Percentiles rank a stretch among this genome's conserved stretches.
phyloP scores from a whole-genome alignment of 1,140 invertebrate genomes.

The Ylistrum balloti region DNA sequence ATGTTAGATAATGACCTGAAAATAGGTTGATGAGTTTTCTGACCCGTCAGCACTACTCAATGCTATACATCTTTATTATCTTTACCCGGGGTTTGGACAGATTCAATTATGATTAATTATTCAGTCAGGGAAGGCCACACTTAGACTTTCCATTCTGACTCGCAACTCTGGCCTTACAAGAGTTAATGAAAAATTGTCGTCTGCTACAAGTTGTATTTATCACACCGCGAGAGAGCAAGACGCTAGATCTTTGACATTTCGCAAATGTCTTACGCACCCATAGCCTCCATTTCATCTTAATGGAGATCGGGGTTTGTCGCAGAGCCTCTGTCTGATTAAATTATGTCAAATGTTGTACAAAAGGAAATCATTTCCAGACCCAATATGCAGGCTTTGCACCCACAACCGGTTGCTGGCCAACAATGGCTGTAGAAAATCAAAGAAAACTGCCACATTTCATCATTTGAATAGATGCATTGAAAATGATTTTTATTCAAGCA shows the following conservation, averaged over 20 bases:
- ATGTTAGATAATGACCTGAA: too few species aligned
- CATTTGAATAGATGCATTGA: too few species aligned
- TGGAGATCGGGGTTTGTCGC: constrained; percentile 6
- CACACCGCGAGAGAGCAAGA: not conserved
- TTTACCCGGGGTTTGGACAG: not conserved
- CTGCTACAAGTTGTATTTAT: not conserved
- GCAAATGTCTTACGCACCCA: not conserved
- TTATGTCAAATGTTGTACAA: constrained; percentile 15
- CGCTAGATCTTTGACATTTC: constrained; percentile 13
- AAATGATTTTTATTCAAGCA: too few species aligned
- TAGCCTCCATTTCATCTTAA: constrained; percentile 24
- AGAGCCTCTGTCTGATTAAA: constrained; percentile 33
- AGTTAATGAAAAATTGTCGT: constrained; percentile 40
- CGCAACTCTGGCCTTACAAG: not conserved
- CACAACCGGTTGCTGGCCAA: not conserved
- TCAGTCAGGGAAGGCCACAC: not conserved
- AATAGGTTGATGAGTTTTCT: not conserved
- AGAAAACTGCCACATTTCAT: too few species aligned
- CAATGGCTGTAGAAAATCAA: not conserved
- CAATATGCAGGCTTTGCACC: constrained; percentile 1
- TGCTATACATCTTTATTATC: not conserved
- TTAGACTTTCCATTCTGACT: not conserved
- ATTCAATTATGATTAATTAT: constrained; percentile 36
- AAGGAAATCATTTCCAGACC: not conserved
- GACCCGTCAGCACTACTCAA: not conserved